A percentile compares a stretch with the other conserved stretches of the same genome.
phyloP scores from a whole-genome alignment of 37 sponge, comb jelly and placozoan genomes.

The Halichondria panicea region DNA sequence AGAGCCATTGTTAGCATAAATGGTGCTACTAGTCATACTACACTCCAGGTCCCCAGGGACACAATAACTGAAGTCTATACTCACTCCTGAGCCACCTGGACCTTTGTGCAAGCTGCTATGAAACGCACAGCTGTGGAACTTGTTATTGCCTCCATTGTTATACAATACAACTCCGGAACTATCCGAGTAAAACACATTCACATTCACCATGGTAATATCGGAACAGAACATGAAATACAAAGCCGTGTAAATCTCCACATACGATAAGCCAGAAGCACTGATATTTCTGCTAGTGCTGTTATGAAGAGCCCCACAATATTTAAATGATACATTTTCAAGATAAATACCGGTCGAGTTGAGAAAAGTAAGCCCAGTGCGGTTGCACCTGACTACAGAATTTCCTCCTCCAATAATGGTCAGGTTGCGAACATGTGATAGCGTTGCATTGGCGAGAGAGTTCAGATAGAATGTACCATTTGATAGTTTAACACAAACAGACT shows the following conservation, averaged over 20 bases:
- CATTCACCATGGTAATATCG: slow-evolving; percentile 12
- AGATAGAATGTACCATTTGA: too few species aligned
- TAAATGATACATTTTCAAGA: slow-evolving; percentile 16
- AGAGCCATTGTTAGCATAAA: background rate
- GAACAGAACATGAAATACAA: slow-evolving; percentile 36
- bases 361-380: slow-evolving; percentile 21
- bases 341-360: background rate
- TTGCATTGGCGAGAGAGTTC: too few species aligned
- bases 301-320: slow-evolving; percentile 14
- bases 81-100: slow-evolving; percentile 53
- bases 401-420: slow-evolving; percentile 32
- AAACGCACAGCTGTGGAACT: slow-evolving; percentile 11
- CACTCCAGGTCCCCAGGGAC: slow-evolving; percentile 48
- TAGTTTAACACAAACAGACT: too few species aligned
- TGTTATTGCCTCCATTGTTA: slow-evolving; percentile 30
- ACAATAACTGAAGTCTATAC: slow-evolving; percentile 60
- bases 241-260: slow-evolving; percentile 1
- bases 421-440: too few species aligned
- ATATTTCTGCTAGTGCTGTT: slow-evolving; percentile 38
- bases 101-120: background rate
- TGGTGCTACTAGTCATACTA: background rate
- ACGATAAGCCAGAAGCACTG: background rate
- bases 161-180: slow-evolving; percentile 41
- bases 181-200: slow-evolving; percentile 1
- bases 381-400: background rate